A percentile compares a stretch with the other conserved stretches of the same genome.
Evolutionary conservation across 2,888 invertebrate genomes (phyloP).

Genomic region (Myathropa florea): DNA sequence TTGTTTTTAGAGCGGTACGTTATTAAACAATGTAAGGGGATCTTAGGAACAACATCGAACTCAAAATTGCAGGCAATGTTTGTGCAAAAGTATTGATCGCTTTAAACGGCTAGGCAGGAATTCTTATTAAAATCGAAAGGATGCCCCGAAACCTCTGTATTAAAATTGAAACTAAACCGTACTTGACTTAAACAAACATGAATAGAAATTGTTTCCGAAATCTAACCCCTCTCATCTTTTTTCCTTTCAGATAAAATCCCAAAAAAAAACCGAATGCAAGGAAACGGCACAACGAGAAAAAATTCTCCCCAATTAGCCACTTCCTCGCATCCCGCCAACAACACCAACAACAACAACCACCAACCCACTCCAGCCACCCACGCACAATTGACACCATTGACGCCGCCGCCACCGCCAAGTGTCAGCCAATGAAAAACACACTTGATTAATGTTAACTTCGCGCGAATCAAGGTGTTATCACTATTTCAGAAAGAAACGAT

Average conservation of each 20-base stretch:
- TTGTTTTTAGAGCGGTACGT: too few species aligned
- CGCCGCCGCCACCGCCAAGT: conserved; percentile 49
- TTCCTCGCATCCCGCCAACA: conserved; percentile 64
- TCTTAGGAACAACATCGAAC: too few species aligned
- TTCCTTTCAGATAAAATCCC: conserved; percentile 72
- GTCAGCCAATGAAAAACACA: conserved; percentile 79
- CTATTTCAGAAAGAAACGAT: conserved; percentile 82
- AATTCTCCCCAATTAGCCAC: conserved; percentile 51
- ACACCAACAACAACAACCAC: conserved; percentile 16
- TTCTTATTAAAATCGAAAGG: too few species aligned
- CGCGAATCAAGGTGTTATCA: conserved; percentile 80
- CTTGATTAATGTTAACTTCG: conserved; percentile 80
- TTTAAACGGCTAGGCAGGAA: too few species aligned
- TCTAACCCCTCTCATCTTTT: conserved; percentile 47
- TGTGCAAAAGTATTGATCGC: too few species aligned
- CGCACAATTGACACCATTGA: conserved; percentile 36
- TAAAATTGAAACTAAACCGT: too few species aligned
- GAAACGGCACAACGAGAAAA: conserved; percentile 57
- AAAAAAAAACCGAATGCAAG: conserved; percentile 60
- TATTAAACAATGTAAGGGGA: too few species aligned
- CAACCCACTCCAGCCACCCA: conserved; percentile 25
- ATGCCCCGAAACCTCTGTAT: too few species aligned
- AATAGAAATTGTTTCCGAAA: neutral
- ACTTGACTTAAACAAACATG: too few species aligned
- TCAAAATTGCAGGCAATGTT: too few species aligned